Evolutionary conservation across 2,797 vertebrate species (phyloP).

Genomic region (Nasua narica): DNA sequence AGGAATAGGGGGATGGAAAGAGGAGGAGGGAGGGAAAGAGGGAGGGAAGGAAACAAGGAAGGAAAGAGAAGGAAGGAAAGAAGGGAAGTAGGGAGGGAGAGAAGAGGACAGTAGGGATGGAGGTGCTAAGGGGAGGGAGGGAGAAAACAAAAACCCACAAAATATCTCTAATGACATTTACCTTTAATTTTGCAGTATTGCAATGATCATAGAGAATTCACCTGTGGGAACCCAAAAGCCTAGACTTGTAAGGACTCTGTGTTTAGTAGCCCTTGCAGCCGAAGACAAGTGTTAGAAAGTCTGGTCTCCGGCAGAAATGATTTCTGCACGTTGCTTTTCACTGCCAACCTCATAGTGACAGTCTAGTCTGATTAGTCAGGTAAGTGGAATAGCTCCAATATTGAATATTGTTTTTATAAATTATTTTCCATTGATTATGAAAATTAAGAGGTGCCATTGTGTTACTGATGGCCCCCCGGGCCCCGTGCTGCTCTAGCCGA

Average conservation of each 20-base stretch:
- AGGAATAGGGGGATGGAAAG: too few species aligned
- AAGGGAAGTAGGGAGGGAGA: not conserved
- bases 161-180: not conserved
- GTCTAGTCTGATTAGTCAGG: not conserved
- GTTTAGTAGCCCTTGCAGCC: not conserved
- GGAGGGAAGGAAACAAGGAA: fast-evolving
- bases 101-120: not conserved
- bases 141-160: not conserved
- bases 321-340: not conserved
- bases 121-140: too few species aligned
- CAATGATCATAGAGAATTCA: not conserved
- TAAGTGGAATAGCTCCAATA: slow-evolving; percentile 18
- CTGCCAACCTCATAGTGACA: not conserved
- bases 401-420: slow-evolving; percentile 29
- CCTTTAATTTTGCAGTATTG: not conserved
- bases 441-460: slow-evolving; percentile 39
- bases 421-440: slow-evolving; percentile 44
- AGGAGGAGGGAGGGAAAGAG: not conserved
- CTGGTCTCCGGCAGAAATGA: not conserved
- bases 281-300: not conserved
- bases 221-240: not conserved
- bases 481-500: not conserved
- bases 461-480: slow-evolving; percentile 42
- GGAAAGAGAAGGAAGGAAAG: too few species aligned
- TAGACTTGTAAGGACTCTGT: not conserved